These are phyloP conservation scores for Eumaeus atala DNA, from an alignment of 1,140 invertebrate species.

Conservation along the genomic window DNA sequence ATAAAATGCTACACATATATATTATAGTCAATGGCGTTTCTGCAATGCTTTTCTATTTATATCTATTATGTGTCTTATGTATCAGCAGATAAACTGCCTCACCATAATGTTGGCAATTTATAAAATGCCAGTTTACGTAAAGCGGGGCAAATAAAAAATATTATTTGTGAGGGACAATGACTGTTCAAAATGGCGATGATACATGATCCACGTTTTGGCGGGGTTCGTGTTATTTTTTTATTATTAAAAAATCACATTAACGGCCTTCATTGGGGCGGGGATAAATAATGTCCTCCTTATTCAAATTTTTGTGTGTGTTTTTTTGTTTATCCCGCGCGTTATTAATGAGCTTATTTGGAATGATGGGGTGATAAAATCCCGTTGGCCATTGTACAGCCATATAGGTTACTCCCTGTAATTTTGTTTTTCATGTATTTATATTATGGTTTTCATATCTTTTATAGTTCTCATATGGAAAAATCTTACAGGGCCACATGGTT, in stretches of 20 bases:
- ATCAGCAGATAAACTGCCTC: not conserved
- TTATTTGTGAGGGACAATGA: conserved; percentile 61
- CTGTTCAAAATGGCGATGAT: conserved; percentile 68
- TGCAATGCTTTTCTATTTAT: too few relatives aligned
- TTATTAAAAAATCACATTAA: conserved; percentile 74
- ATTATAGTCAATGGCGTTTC: too few relatives aligned
- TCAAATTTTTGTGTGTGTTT: conserved; percentile 67
- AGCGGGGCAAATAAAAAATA: conserved; percentile 55
- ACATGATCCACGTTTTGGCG: conserved; percentile 67
- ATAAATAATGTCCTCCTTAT: conserved; percentile 73
- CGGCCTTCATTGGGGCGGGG: conserved; percentile 69
- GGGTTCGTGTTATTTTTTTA: conserved; percentile 62
- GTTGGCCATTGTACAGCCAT: too few relatives aligned
- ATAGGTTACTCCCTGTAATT: too few relatives aligned
- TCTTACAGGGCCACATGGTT: too few relatives aligned
- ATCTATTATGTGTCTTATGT: too few relatives aligned
- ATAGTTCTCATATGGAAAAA: too few relatives aligned
- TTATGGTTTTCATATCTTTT: not conserved
- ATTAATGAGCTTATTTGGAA: conserved; percentile 74
- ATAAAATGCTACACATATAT: too few relatives aligned
- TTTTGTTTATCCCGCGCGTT: conserved; percentile 67
- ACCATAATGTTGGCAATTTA: not conserved
- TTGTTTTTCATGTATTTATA: too few relatives aligned
- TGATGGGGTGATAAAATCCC: conserved; percentile 58
- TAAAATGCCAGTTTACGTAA: conserved; percentile 1